phyloP scores from a whole-genome alignment of 1,140 invertebrate genomes.

The Pygmarrhopalites habei region DNA sequence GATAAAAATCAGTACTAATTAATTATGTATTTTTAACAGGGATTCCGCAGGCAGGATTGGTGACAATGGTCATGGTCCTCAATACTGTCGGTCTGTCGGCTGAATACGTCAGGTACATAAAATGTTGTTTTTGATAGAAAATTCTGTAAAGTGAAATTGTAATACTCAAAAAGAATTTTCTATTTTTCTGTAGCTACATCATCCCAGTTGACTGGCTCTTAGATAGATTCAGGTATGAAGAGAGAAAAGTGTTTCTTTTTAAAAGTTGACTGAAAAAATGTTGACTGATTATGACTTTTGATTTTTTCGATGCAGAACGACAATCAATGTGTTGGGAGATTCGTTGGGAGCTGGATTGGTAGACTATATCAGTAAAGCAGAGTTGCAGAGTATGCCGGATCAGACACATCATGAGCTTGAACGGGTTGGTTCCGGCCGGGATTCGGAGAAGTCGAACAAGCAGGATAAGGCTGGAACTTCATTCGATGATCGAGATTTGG shows the following conservation, averaged over 20 bases:
- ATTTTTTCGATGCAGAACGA: constrained; percentile 90
- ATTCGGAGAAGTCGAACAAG: neutral
- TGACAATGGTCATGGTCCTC: constrained; percentile 94
- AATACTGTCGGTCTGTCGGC: constrained; percentile 86
- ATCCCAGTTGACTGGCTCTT: constrained; percentile 93
- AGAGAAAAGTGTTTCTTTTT: no score
- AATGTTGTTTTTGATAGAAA: no score
- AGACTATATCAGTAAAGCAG: constrained; percentile 74
- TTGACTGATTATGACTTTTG: no score
- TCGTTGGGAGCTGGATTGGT: constrained; percentile 89
- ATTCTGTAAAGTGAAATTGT: no score
- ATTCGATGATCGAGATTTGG: constrained; percentile 13
- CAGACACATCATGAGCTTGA: constrained; percentile 18
- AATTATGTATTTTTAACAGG: no score
- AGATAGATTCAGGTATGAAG: constrained; percentile 9
- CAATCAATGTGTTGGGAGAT: constrained; percentile 94
- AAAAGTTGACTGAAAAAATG: no score
- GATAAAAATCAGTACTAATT: no score
- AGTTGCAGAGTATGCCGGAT: constrained; percentile 54
- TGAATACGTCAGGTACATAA: constrained; percentile 80
- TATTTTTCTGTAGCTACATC: no score
- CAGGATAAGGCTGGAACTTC: constrained; percentile 31
- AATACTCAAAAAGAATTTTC: no score
- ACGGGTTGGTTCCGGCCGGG: neutral
- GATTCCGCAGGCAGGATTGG: constrained; percentile 86